Conservation (phyloP, 2,113 vertebrate species). For the Bufo gargarizans region DNA sequence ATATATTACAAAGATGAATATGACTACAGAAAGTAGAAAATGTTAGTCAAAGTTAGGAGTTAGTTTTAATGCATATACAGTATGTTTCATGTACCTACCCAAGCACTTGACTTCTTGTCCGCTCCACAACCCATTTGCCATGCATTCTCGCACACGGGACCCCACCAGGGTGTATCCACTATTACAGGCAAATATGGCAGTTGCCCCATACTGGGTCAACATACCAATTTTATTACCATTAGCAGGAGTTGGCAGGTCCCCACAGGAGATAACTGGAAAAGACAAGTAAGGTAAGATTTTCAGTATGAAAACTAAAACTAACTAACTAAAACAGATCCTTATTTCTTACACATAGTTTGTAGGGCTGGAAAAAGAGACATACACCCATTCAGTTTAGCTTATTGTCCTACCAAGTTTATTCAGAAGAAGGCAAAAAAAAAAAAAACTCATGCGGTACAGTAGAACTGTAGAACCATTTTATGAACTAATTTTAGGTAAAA, state of each 20-base stretch:
- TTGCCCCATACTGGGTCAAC: slow-evolving; percentile 86
- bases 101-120: slow-evolving; percentile 90
- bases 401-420: too few species aligned
- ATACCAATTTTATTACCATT: slow-evolving; percentile 97
- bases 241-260: slow-evolving; percentile 88
- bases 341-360: background rate
- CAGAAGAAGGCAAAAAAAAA: too few species aligned
- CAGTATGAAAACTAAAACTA: background rate
- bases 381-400: too few species aligned
- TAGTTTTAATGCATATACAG: background rate
- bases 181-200: slow-evolving; percentile 97
- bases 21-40: background rate
- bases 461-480: too few species aligned
- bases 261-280: slow-evolving; percentile 90
- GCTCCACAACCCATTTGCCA: slow-evolving; percentile 97
- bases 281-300: slow-evolving; percentile 7
- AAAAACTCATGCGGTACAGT: too few species aligned
- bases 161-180: slow-evolving; percentile 94
- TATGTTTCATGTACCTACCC: slow-evolving; percentile 72
- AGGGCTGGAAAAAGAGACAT: too few species aligned
- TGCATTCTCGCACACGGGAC: slow-evolving; percentile 91
- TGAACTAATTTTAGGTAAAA: too few species aligned
- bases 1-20: too few species aligned
- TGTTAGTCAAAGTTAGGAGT: background rate
- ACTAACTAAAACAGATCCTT: background rate